Conservation (phyloP, 1,140 invertebrate species). For the Phthorimaea operculella region DNA sequence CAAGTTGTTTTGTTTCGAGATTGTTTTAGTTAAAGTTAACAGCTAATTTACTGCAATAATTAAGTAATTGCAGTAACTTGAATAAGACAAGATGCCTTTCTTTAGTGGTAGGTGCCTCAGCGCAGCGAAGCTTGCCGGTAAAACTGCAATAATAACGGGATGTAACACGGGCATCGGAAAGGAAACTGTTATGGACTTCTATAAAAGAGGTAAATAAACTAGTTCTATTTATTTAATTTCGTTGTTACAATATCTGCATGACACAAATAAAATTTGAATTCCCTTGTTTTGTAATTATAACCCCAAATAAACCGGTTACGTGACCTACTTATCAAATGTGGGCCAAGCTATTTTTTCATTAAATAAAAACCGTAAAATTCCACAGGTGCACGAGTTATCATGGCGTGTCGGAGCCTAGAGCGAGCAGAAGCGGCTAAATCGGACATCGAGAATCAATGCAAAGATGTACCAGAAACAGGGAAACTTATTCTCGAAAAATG, state of each 20-base stretch:
- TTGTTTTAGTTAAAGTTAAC: too few species aligned
- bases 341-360: too few species aligned
- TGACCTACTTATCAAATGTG: too few species aligned
- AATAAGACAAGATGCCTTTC: constrained; percentile 60
- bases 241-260: too few species aligned
- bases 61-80: too few species aligned
- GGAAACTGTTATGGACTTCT: constrained; percentile 83
- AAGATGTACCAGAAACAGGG: constrained; percentile 63
- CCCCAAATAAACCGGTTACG: too few species aligned
- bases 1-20: too few species aligned
- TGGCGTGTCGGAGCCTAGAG: constrained; percentile 77
- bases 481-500: constrained; percentile 71
- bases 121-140: constrained; percentile 73
- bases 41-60: too few species aligned
- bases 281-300: too few species aligned
- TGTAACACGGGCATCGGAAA: constrained; percentile 93
- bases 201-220: constrained; percentile 71
- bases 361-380: too few species aligned
- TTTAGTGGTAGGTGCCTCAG: constrained; percentile 71
- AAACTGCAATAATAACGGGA: constrained; percentile 87
- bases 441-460: constrained; percentile 61
- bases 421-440: constrained; percentile 65
- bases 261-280: too few species aligned
- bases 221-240: not conserved
- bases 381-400: constrained; percentile 77